Conservation (phyloP, 2,888 invertebrate genomes). For the Mystacides longicornis region DNA sequence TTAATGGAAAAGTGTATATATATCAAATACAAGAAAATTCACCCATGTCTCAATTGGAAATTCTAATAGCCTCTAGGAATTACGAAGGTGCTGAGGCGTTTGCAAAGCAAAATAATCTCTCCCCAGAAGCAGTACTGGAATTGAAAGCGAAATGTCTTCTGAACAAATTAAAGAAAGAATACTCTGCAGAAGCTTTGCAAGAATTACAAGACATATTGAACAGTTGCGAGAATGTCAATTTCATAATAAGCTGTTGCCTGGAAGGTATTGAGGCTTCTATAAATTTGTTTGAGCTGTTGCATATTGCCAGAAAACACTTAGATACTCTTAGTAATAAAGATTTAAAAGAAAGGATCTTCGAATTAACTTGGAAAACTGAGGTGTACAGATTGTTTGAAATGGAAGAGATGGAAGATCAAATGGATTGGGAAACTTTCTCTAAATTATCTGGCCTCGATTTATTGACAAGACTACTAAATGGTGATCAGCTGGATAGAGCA, state of each 20-base stretch:
- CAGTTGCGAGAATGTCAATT: constrained; percentile 17
- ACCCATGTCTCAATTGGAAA: constrained; percentile 24
- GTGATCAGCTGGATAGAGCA: constrained; percentile 20
- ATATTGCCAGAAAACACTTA: constrained; percentile 19
- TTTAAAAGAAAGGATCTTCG: constrained; percentile 17
- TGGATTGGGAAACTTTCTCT: constrained; percentile 17
- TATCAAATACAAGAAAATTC: constrained; percentile 24
- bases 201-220: constrained; percentile 21
- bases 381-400: constrained; percentile 14
- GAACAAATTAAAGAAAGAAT: constrained; percentile 16
- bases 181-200: constrained; percentile 12
- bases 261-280: constrained; percentile 20
- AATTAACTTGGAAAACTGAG: constrained; percentile 22
- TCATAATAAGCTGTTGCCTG: constrained; percentile 19
- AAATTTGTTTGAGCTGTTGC: constrained; percentile 13
- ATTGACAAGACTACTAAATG: constrained; percentile 14
- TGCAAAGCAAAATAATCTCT: constrained; percentile 21
- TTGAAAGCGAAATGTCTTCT: constrained; percentile 24
- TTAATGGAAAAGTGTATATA: constrained; percentile 19
- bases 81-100: constrained; percentile 24
- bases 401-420: constrained; percentile 1
- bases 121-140: constrained; percentile 22
- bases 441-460: constrained; percentile 15
- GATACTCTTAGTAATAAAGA: constrained; percentile 4
- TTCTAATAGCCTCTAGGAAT: constrained; percentile 20